Evolutionary conservation across 2,113 vertebrate genomes (phyloP), one percentile per base, ranked within the genome.

Genomic region (Oxygymnocypris stewartii): DNA sequence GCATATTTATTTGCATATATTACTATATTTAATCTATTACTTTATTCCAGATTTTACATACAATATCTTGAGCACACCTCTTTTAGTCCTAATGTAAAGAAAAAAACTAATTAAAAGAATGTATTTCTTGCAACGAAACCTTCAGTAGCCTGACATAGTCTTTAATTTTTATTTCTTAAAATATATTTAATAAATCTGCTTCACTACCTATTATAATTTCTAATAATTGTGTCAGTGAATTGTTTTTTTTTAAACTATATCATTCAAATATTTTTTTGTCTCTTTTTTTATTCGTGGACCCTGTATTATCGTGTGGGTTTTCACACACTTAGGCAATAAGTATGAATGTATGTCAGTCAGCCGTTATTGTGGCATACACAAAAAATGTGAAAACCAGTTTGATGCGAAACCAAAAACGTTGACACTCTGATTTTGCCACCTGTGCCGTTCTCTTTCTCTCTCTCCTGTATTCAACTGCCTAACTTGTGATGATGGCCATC

Each of bases 401-500:
- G 31, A 35, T 54, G 51, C 69, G 13, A 37, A 71, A 54, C 44
- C 44, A 71, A 25, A 71, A 35, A 54, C 11, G 25, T 71, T n/a
- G 82, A 42, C 75, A 76, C 75, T 23, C 9, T 87, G 81, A 87
- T 82, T 87, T 88, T 71, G 44, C 80, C 47, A 82, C 77, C 28
- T 82, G 63, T 74, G 65, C 82, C 40, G 12, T 59, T 84, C 69
- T 42, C 49, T 59, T 35, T 57, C 31, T 69, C 80, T 44, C 79
- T 54, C 49, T 59, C 20, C 82, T 51, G 49, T 82, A 25, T 61
- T 82, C 47, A 54, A 78, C 80, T 81, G 63, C 37, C 40, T 86
- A 44, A 84, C 47, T 86, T 81, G 47, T 12, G 28, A 86, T 84
- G 78, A 92, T 87, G 84, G 61, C 3, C 87, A 88, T 88, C 91